A percentile compares a stretch with the other conserved stretches of the same genome.
Evolutionary conservation across 2,113 vertebrate genomes (phyloP).

Genomic region (Otocyon megalotis): DNA sequence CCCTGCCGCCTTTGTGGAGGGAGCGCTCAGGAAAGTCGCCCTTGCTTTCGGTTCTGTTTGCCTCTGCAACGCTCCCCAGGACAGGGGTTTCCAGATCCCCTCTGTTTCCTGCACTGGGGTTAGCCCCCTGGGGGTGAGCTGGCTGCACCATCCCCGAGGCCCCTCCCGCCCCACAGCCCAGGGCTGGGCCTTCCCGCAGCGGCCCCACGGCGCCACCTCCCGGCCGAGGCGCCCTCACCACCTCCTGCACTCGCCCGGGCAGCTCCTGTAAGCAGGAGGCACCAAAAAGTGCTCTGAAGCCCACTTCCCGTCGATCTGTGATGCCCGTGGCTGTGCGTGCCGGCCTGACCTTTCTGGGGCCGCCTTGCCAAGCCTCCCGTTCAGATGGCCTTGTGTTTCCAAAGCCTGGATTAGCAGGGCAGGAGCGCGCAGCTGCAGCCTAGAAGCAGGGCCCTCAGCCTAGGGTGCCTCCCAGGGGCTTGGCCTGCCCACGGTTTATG

Average conservation of each 20-base stretch:
- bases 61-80: too few species aligned
- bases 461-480: not conserved
- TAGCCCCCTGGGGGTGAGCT: not conserved
- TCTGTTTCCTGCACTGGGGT: not conserved
- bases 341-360: not conserved
- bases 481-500: not conserved
- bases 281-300: not conserved
- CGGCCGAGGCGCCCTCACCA: not conserved
- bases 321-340: not conserved
- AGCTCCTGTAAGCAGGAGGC: not conserved
- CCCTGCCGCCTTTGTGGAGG: too few species aligned
- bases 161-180: not conserved
- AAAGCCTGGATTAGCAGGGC: not conserved
- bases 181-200: not conserved
- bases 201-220: constrained; percentile 68
- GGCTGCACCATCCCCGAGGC: too few species aligned
- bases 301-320: not conserved
- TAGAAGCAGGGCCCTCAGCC: not conserved
- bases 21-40: too few species aligned
- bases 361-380: not conserved
- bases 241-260: too few species aligned
- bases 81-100: too few species aligned
- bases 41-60: too few species aligned
- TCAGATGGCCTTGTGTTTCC: constrained; percentile 13
- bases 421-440: not conserved